Conservation (phyloP, 2,113 vertebrate genomes). For the Suricata suricatta region DNA sequence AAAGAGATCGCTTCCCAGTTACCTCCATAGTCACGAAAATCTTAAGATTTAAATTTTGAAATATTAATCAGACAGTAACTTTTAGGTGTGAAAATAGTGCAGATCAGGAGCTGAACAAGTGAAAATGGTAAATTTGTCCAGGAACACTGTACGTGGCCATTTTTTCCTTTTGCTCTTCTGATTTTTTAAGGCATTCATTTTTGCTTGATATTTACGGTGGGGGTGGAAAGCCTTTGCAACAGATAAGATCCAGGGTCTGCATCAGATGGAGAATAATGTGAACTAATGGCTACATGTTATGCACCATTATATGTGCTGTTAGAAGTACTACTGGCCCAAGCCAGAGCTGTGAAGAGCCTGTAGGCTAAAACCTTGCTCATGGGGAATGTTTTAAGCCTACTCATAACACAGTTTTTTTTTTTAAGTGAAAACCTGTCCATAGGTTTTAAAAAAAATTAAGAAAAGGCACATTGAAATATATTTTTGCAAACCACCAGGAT, state of each 20-base stretch:
- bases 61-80: conserved; percentile 32
- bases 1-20: neutral
- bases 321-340: neutral
- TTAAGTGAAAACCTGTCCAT: neutral
- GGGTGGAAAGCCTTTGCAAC: neutral
- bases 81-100: neutral
- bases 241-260: neutral
- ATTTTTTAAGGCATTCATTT: neutral
- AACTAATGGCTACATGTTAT: neutral
- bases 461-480: neutral
- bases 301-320: neutral
- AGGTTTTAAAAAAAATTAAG: neutral
- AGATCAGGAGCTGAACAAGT: neutral
- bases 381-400: neutral
- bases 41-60: neutral
- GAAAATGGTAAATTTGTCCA: neutral
- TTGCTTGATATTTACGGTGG: neutral
- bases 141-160: neutral
- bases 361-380: neutral
- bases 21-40: neutral
- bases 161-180: neutral
- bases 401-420: neutral
- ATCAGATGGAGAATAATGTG: neutral
- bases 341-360: neutral
- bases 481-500: neutral